phyloP scores from a whole-genome alignment of 1,140 invertebrate species.

The Zaprionus camerounensis region DNA sequence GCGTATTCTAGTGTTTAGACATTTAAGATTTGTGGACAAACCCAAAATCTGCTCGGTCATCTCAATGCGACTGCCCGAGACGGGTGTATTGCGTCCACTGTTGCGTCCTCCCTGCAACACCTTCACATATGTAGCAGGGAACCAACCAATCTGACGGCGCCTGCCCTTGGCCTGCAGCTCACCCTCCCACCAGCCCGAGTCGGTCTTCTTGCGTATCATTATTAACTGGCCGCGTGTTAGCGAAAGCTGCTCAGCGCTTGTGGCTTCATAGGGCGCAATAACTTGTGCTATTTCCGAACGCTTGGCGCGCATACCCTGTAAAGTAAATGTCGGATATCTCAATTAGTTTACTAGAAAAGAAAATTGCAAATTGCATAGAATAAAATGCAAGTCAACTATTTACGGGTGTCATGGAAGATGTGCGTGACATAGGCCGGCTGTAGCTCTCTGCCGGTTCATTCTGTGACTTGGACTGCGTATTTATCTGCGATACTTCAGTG shows the following conservation, averaged over 20 bases:
- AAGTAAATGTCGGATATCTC: constrained; percentile 22
- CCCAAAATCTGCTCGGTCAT: constrained; percentile 86
- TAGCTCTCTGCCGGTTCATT: constrained; percentile 81
- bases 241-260: constrained; percentile 95
- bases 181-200: constrained; percentile 99
- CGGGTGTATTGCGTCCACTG: constrained; percentile 90
- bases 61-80: constrained; percentile 85
- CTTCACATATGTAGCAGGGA: constrained; percentile 98
- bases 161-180: constrained; percentile 98
- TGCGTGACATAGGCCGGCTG: constrained; percentile 84
- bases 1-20: background rate
- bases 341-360: constrained; percentile 1
- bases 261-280: constrained; percentile 94
- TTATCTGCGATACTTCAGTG: constrained; percentile 84
- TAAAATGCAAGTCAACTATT: constrained; percentile 67
- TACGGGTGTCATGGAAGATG: constrained; percentile 84
- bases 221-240: constrained; percentile 97
- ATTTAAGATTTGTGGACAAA: constrained; percentile 9
- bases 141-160: constrained; percentile 98
- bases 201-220: constrained; percentile 97
- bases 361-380: constrained; percentile 3
- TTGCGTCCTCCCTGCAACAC: constrained; percentile 88
- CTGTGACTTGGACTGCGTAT: constrained; percentile 83
- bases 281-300: constrained; percentile 95
- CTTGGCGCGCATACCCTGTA: constrained; percentile 86